Base-by-base conservation (phyloP, 2,888 invertebrate species). In the Cryptocephalus moraei region DNA sequence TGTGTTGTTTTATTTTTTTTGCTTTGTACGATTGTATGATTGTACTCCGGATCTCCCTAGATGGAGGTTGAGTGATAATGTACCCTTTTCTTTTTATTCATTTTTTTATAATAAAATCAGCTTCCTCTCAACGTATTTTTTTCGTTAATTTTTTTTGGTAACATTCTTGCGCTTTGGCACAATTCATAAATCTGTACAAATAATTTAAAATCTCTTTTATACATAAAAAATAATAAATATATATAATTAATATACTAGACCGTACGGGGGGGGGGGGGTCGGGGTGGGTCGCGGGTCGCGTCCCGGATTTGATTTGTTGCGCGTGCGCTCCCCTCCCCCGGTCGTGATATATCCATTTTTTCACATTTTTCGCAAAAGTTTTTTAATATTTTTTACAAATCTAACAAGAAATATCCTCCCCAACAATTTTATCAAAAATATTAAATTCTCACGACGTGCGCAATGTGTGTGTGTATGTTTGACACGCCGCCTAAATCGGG, bases 391-490 rank as follows among this genome's bases (percentile, higher is more conserved):
- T 62, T 61, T 71, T 69, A 70, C 71, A 72, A 73, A 71, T 72
- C 70, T 73, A 74, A 74, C 73, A 73, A 74, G 73, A 73, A 73
- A 72, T 71, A 71, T 72, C 70, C 71, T 71, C 71, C 72, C 71
- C 73, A 71, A 77, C 76, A 77, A 78, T 73, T 65, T 77, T 79
- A 78, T 78, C 78, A 79, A 78, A 78, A 78, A 78, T 79, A 78
- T 76, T 76, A 75, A 73, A 73, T 73, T 73, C 72, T 69, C 68
- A 69, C 56, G 2, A 42, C 31, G 31, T 32, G 31, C 31, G 13
- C 41, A 11, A 41, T n/a, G 12, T 12, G 6, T 22, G 22, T 22
- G 22, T 22, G 22, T 22, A 22, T 6, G n/a, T 22, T 22, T 22
- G 2, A 22, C 22, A 22, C 22, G 22, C 22, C 22, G 22, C 6